Evolutionary conservation across 1,140 invertebrate genomes (phyloP), one percentile per base, ranked within the genome.

Genomic region (Palaemon carinicauda): DNA sequence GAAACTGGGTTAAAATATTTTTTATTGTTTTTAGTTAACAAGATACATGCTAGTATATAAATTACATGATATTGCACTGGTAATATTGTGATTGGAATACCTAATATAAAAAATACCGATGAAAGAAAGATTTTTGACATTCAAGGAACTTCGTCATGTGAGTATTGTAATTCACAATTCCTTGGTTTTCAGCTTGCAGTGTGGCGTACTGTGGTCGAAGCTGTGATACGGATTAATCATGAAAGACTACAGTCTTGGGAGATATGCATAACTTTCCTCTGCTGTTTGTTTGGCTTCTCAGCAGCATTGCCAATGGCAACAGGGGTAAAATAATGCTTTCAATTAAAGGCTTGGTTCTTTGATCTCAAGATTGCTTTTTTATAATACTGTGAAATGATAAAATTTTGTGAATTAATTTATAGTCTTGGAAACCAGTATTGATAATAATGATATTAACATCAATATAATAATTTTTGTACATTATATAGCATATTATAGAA

Each of bases 241-340:
- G 93, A 94, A 90, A 93, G 94, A 80, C 92, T 96, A 90, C 93
- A 94, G 89, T 92, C 94, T 14, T 96, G 95, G 95, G 95, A 96
- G 90, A 96, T 96, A 0, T 96, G 95, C 7, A 96, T 97, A 73
- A 96, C 96, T 0, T 96, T 97, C 90, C 94, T 97, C 78, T 95
- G 95, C 89, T 97, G 96, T 90, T 94, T 95, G 0, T 94, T 95
- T 79, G 96, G 95, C 12, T 95, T 97, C 84, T 93, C 96, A 19
- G 91, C 98, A n/a, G 96, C 97, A 24, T 93, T 98, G 89, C 95
- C 96, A 29, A 94, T 98, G 92, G 95, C 96, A 74, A 97, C 96
- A 21, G 96, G 98, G 93, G 96, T 97, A 92, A 93, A 92, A 93
- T 27, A 21, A 27, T 24, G 21, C 27, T 24, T 53, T 17, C 19